Base-by-base conservation (phyloP, 2,113 vertebrate genomes). In the Falco punctatus region DNA sequence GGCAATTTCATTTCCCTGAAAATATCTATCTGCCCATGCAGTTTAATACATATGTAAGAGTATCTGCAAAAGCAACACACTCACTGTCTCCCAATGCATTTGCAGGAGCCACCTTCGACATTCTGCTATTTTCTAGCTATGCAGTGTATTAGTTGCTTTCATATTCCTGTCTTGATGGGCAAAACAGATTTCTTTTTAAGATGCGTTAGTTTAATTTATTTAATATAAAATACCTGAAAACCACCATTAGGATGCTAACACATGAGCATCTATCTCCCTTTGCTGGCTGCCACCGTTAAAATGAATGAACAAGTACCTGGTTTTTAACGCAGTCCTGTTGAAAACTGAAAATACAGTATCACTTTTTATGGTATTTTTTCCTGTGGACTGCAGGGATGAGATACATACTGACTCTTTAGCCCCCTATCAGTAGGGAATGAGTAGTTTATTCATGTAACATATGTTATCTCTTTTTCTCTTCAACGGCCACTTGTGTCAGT, bases 51-150 rank as follows among this genome's bases (percentile, higher is more conserved):
- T 2, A 4, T 18, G 15, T 77, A 74, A 73, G 24, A 80, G 61
- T 62, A 88, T 80, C 71, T 93, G 71, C 71, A 90, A 84, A 94
- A 91, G 72, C 55, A 92, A 14, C 66, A 64, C 75, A 64, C 75
- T 59, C 69, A 1, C n/a, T 72, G 55, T 48, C 10, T 96, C 35
- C 35, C 44, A 82, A 3, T 8, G 28, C 57, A 49, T 61, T 80
- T 79, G 24, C 40, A 85, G 52, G 46, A 66, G 44, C 20, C 1
- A 3, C 32, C 38, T 66, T 51, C 62, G 62, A 88, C n/a, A n/a
- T 61, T 57, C 78, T 82, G 27, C 35, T 65, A 10, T 87, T 90
- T 96, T 90, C 84, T 79, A 94, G 66, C 49, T 82, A 88, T 30
- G 27, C 21, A 44, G 22, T 61, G 61, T 89, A 92, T 71, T 16